Base-by-base conservation (phyloP, 2,113 vertebrate species). In the Scalopus aquaticus region DNA sequence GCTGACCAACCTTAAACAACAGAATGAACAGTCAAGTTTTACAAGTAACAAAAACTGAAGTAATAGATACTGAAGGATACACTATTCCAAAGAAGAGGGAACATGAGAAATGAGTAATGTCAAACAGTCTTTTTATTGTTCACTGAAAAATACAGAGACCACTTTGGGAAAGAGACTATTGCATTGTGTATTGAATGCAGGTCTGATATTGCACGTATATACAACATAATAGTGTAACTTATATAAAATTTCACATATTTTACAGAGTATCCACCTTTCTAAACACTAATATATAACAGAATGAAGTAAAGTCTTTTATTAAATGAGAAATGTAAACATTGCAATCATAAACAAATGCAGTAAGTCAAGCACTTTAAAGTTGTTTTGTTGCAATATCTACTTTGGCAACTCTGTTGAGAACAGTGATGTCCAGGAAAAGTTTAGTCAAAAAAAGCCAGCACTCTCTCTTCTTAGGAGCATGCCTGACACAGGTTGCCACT, bases 81-180 rank as follows among this genome's bases (percentile, higher is more conserved):
- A 44, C 86, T 74, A 35, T 28, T 73, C 70, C 64, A 96, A 95
- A 94, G 87, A 95, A 77, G 51, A 74, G 70, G 39, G 93, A 78
- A 92, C 64, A 44, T 1, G 9, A 72, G 39, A 78, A 91, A 78
- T 42, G 32, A 94, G 65, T 39, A 65, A 28, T 54, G 85, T n/a
- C 73, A 80, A 94, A 93, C 42, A 72, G 51, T 83, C 44, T 88
- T 97, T 96, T 97, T 96, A 97, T 95, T 97, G 73, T 88, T 79
- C 49, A 73, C 44, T 80, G 76, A 91, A 92, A 95, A 96, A 89
- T n/a, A 95, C 67, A 90, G 30, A 39, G n/a, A n/a, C n/a, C n/a
- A n/a, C n/a, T n/a, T 85, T 32, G 86, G 81, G 24, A 85, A 89
- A 93, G 62, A 94, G 39, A 78, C 37, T 46, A 80, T 3, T 56